phyloP scores from a whole-genome alignment of 2,888 invertebrate genomes.

The Trisateles emortualis region DNA sequence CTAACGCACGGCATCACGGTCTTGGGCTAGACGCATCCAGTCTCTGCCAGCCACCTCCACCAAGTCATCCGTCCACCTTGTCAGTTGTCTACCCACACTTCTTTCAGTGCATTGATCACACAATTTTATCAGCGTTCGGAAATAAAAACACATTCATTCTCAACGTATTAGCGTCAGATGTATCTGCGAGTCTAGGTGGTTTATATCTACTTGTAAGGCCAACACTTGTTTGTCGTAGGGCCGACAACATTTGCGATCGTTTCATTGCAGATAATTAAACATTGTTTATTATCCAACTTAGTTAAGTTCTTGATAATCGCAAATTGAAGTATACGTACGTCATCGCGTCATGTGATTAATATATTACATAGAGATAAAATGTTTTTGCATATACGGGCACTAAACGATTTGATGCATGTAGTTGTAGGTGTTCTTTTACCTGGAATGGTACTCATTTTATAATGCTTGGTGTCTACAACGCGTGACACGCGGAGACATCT shows the following conservation, averaged over 20 bases:
- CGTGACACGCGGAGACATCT: constrained; percentile 30
- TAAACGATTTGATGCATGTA: constrained; percentile 21
- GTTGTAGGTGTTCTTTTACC: constrained; percentile 3
- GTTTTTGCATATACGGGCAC: constrained; percentile 37
- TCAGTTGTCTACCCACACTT: too few species aligned
- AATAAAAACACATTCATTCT: constrained; percentile 32
- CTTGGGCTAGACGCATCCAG: too few species aligned
- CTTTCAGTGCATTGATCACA: constrained; percentile 23
- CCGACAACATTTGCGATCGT: constrained; percentile 38
- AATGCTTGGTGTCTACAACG: constrained; percentile 12
- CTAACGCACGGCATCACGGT: too few species aligned
- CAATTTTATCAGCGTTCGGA: constrained; percentile 29
- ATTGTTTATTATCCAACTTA: constrained; percentile 45
- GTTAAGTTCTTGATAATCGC: constrained; percentile 45
- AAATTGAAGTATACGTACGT: constrained; percentile 48
- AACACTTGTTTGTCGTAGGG: constrained; percentile 31
- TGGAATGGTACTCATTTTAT: constrained; percentile 20
- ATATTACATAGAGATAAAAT: constrained; percentile 35
- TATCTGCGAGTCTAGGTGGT: constrained; percentile 24
- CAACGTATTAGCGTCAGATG: constrained; percentile 20
- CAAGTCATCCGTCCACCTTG: too few species aligned
- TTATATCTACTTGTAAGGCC: constrained; percentile 41
- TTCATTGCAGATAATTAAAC: constrained; percentile 47
- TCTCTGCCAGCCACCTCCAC: too few species aligned
- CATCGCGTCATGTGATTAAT: constrained; percentile 44